Evolutionary conservation across 2,113 vertebrate species (phyloP).

Genomic region (Bambusicola thoracicus): DNA sequence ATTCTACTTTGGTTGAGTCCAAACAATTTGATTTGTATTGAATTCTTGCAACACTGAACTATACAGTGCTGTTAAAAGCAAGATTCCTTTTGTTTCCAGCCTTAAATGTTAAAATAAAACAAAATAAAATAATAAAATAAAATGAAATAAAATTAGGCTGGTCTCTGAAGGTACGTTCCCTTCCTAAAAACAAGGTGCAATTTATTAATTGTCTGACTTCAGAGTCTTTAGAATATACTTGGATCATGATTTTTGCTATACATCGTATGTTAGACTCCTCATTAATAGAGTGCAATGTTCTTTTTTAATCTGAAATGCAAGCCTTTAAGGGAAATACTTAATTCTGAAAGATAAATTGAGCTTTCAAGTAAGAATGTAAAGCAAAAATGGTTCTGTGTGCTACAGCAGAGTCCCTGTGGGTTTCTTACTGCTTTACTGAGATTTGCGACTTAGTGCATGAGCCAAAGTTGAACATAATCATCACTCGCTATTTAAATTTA

Average conservation of each 20-base stretch:
- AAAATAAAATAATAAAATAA: no score
- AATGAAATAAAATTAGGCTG: background rate
- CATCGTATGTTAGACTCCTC: background rate
- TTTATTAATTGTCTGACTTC: background rate
- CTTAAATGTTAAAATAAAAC: background rate
- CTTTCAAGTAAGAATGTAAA: background rate
- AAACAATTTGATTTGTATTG: background rate
- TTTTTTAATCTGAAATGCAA: background rate
- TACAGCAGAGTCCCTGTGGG: background rate
- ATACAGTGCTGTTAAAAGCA: rapidly evolving
- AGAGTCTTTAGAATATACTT: background rate
- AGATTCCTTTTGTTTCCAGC: background rate
- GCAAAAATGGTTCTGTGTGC: background rate
- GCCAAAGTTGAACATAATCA: background rate
- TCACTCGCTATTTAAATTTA: background rate
- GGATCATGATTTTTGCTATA: background rate
- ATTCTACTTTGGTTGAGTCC: background rate
- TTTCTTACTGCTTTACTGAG: background rate
- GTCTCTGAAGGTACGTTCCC: rapidly evolving
- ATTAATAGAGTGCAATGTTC: background rate
- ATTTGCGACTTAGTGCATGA: background rate
- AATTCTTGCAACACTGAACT: background rate
- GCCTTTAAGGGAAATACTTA: background rate
- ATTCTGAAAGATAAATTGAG: background rate
- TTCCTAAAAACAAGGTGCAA: background rate